phyloP scores from a whole-genome alignment of 2,797 vertebrate genomes.

The Coilia nasus region DNA sequence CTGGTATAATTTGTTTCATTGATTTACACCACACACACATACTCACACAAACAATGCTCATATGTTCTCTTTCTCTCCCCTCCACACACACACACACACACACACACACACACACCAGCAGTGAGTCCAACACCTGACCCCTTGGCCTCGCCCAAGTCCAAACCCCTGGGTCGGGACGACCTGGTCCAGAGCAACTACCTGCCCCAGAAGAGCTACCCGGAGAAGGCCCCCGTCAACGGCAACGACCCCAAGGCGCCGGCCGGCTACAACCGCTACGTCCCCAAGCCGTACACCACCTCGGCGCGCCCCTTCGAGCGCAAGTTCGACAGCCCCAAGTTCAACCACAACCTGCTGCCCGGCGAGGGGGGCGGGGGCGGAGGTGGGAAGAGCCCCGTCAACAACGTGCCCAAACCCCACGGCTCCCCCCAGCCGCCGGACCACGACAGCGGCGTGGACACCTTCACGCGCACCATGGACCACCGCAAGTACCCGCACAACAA shows the following conservation, averaged over 20 bases:
- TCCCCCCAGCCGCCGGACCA: constrained; percentile 85
- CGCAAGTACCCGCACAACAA: constrained; percentile 84
- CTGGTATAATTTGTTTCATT: no score
- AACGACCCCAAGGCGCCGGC: constrained; percentile 78
- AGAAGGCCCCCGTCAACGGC: constrained; percentile 86
- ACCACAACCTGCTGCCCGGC: constrained; percentile 95
- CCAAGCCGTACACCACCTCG: constrained; percentile 86
- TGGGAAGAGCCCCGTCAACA: no score
- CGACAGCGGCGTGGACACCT: constrained; percentile 84
- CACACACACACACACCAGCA: constrained; percentile 62
- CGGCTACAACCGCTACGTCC: constrained; percentile 85
- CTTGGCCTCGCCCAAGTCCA: constrained; percentile 77
- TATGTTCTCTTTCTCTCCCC: no score
- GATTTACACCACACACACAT: no score
- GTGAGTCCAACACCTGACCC: constrained; percentile 82
- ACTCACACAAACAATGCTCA: no score
- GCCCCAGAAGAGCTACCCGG: constrained; percentile 86
- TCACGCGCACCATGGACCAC: no score
- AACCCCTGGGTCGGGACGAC: constrained; percentile 90
- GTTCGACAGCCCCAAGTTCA: constrained; percentile 98
- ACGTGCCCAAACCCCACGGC: constrained; percentile 82
- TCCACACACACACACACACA: no score
- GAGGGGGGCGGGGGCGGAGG: no score
- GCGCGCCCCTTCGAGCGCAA: constrained; percentile 93
- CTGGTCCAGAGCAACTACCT: constrained; percentile 81